Percentiles rank a stretch among this genome's conserved stretches.
These are phyloP conservation scores for Alethe diademata DNA, from an alignment of 2,113 vertebrate species.

Conservation along the genomic window DNA sequence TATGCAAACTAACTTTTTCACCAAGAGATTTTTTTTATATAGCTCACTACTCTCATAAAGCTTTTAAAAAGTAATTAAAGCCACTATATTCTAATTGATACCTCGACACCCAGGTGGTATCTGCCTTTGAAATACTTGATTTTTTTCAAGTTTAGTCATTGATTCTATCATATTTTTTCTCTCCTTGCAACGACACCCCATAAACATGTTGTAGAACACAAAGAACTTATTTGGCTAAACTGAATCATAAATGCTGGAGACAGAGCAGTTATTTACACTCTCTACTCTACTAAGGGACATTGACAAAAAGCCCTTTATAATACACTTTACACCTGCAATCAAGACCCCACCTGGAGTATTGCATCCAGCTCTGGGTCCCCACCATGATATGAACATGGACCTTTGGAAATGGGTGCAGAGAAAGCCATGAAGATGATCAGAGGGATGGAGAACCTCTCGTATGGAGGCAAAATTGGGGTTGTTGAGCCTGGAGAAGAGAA, in stretches of 20 bases:
- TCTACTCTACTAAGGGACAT: background rate
- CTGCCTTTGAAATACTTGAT: background rate
- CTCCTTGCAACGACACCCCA: background rate
- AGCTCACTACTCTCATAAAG: background rate
- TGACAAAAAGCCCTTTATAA: background rate
- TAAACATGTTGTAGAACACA: background rate
- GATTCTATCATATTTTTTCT: background rate
- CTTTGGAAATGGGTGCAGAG: background rate
- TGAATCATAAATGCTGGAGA: background rate
- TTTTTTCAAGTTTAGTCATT: background rate
- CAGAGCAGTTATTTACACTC: background rate
- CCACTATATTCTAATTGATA: background rate
- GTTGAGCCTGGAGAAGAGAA: background rate
- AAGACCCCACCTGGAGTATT: background rate
- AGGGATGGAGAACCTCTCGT: background rate
- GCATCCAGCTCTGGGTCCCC: background rate
- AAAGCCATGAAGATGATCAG: background rate
- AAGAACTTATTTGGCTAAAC: background rate
- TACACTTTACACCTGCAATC: background rate
- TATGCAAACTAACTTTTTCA: background rate
- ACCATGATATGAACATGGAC: fast-evolving
- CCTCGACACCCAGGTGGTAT: background rate
- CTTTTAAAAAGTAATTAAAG: background rate
- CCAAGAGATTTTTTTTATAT: background rate
- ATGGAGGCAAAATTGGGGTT: no score